Base-by-base conservation (phyloP, 1,140 invertebrate species). In the Drosophila bocqueti region DNA sequence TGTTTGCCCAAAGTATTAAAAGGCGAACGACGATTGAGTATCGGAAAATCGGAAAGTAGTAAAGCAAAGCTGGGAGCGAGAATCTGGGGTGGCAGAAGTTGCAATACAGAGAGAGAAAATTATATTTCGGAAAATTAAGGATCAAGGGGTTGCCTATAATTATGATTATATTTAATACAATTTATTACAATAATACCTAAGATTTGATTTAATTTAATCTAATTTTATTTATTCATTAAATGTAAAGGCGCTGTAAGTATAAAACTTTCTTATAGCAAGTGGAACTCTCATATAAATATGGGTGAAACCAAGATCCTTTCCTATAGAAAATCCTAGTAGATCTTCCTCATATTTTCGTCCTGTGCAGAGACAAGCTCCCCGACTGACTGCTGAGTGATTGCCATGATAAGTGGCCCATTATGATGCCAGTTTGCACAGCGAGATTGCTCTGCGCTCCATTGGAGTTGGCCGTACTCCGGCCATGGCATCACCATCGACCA, bases 341-440 rank as follows among this genome's bases (percentile, higher is more conserved):
- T 15, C 26, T 26, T 6, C 2, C 2, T 13, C 0, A 16, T 24
- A 47, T 16, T 40, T 68, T 47, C 10, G 21, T 18, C 4, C 49
- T 21, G 47, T 71, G 67, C 42, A n/a, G n/a, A 40, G 66, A 49
- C 68, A 40, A 45, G 59, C 76, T 68, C 58, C 57, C 36, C 61
- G 60, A 81, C 83, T 87, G 76, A 71, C 76, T 80, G 75, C 81
- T 89, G 85, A 89, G 85, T 89, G 85, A 89, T 89, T 89, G 85
- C 85, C 85, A 89, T 89, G 85, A 90, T 89, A 89, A 89, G 85
- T 89, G 85, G 85, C 85, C 85, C 85, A 90, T 89, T 89, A 89
- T 89, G 85, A 90, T 89, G 85, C 74, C 84, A 89, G 84, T 89
- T 89, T 83, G 81, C 81, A 83, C 81, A 83, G 76, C 57, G 81